Conservation (phyloP, 2,113 vertebrate genomes). For the Cricetomys ansorgei region DNA sequence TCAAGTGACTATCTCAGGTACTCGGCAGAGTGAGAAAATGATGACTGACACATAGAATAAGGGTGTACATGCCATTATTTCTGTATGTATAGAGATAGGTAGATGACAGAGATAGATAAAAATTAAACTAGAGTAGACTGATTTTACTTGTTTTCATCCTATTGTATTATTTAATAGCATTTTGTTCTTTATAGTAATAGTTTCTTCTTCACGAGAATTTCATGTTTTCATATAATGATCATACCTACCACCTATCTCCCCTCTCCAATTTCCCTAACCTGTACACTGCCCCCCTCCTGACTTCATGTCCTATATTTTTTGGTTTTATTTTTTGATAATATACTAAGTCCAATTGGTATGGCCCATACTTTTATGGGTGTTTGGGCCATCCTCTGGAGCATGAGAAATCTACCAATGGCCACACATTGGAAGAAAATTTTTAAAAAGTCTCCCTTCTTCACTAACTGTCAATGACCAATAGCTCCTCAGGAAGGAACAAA, state of each 20-base stretch:
- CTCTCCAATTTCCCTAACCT: not conserved
- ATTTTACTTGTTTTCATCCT: not conserved
- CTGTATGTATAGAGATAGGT: not conserved
- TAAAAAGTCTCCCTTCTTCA: not conserved
- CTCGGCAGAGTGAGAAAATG: not conserved
- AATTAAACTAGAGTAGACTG: not conserved
- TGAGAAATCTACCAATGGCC: not conserved
- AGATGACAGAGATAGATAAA: not conserved
- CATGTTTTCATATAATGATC: not conserved
- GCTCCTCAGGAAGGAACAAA: not conserved
- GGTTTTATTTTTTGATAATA: not conserved
- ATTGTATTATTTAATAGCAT: not conserved
- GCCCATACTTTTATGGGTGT: not conserved
- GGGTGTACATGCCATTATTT: not conserved
- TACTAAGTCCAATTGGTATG: not conserved
- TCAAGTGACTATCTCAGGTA: not conserved
- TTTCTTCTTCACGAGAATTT: not conserved
- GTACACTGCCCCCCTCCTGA: not conserved
- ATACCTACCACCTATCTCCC: not conserved
- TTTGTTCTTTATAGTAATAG: not conserved
- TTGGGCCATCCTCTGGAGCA: not conserved
- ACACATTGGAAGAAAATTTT: not conserved
- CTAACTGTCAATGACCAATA: not conserved
- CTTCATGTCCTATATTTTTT: not conserved
- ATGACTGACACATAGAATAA: not conserved